Conservation (phyloP, 2,888 invertebrate species). For the Tetramorium bicarinatum region DNA sequence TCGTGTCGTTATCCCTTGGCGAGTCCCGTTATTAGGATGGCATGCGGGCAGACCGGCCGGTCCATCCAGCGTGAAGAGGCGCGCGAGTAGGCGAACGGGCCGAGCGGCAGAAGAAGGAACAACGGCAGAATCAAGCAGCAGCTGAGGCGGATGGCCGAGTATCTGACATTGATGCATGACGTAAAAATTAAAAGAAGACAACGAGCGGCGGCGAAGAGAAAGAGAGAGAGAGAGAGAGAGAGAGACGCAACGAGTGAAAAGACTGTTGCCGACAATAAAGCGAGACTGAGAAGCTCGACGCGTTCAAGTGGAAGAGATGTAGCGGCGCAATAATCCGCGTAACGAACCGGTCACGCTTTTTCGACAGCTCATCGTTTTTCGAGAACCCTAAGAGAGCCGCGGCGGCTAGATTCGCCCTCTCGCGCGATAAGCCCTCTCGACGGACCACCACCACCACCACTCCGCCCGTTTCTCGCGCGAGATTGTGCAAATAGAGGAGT, state of each 20-base stretch:
- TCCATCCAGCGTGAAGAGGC: conserved; percentile 54
- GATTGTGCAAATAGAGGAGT: conserved; percentile 43
- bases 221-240: background rate
- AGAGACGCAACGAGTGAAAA: conserved; percentile 40
- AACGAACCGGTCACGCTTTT: conserved; percentile 55
- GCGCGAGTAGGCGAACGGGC: conserved; percentile 41
- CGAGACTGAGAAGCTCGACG: conserved; percentile 30
- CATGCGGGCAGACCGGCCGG: conserved; percentile 73
- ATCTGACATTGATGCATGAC: conserved; percentile 76
- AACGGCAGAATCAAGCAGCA: conserved; percentile 61
- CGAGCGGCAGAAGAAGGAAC: conserved; percentile 53
- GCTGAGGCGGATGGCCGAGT: conserved; percentile 66
- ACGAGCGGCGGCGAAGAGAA: conserved; percentile 20
- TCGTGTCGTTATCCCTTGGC: conserved; percentile 73
- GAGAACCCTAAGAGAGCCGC: conserved; percentile 26
- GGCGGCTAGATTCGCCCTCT: conserved; percentile 37
- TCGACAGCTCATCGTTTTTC: conserved; percentile 65
- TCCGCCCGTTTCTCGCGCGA: conserved; percentile 17
- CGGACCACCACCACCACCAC: background rate
- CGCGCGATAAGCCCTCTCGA: conserved; percentile 33
- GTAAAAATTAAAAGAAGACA: conserved; percentile 74
- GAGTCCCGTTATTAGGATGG: conserved; percentile 80
- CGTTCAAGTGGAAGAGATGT: conserved; percentile 31
- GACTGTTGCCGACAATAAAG: conserved; percentile 61
- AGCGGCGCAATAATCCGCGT: conserved; percentile 54